A percentile compares a stretch with the other conserved stretches of the same genome.
Evolutionary conservation across 2,888 invertebrate genomes (phyloP).

Genomic region (Xestia xanthographa): DNA sequence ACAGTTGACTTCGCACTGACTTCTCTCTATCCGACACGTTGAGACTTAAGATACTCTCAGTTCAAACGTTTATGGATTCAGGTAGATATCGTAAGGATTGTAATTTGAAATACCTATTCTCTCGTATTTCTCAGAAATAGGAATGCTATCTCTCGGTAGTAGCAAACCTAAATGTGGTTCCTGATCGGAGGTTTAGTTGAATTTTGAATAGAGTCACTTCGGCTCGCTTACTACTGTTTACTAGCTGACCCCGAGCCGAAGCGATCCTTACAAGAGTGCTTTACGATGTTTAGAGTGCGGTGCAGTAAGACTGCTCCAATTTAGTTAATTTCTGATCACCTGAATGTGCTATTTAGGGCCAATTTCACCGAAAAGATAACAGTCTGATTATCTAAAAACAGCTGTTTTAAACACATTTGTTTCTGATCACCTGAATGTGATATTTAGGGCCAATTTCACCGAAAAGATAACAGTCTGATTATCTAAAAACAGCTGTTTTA

Average conservation of each 20-base stretch:
- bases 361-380: too few species aligned
- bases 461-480: too few species aligned
- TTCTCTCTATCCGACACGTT: slow-evolving; percentile 67
- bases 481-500: too few species aligned
- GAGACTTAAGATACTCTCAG: slow-evolving; percentile 58
- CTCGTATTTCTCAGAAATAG: slow-evolving; percentile 6
- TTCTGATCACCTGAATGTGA: too few species aligned
- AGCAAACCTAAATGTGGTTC: not conserved
- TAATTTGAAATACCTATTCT: not conserved
- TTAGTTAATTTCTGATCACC: not conserved
- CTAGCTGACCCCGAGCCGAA: not conserved
- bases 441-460: too few species aligned
- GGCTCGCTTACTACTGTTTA: not conserved
- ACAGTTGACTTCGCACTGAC: slow-evolving; percentile 70
- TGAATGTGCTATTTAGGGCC: too few species aligned
- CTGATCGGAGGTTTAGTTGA: too few species aligned
- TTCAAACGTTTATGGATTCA: slow-evolving; percentile 35
- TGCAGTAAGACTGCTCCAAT: not conserved
- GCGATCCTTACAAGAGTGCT: not conserved
- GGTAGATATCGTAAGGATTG: slow-evolving; percentile 31
- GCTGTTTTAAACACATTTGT: too few species aligned
- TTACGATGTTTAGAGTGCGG: not conserved
- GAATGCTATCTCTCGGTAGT: not conserved
- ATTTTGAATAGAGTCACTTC: not conserved
- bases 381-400: too few species aligned